Evolutionary conservation across 2,888 invertebrate species (phyloP), one percentile per base, ranked within the genome.

Genomic region (Parnassius apollo): DNA sequence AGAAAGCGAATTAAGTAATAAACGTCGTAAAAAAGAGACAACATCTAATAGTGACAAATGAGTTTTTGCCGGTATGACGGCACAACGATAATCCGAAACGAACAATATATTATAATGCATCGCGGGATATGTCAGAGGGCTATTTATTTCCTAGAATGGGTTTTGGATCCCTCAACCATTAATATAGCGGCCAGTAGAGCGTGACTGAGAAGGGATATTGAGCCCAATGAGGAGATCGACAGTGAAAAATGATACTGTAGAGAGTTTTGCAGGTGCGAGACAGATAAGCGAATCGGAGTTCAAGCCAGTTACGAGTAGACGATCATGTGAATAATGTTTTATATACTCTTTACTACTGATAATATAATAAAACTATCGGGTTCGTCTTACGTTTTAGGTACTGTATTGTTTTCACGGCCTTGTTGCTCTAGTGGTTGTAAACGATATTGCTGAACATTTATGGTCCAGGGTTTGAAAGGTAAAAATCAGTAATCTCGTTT

Each of bases 61-160:
- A 13, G 49, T n/a, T 13, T 49, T 50, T 42, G 42, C 9, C 25
- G 25, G 35, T 81, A 80, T 80, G 81, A 83, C 76, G 78, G 72
- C 71, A 78, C 25, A 51, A 9, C 49, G 76, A 77, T 82, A 81
- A 81, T 82, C 79, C 78, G 68, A 64, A 65, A 68, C 74, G 75
- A 78, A 80, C 82, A 76, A 85, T 88, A 86, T 85, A 86, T 90
- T 84, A 86, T 80, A 85, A 89, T 89, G 87, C 88, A 85, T 82
- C 83, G 81, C 66, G 75, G 81, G 82, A 86, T 82, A 83, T 75
- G 88, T 87, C 88, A 78, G 75, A 75, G 76, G 79, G 83, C 86
- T 86, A 86, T 88, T 86, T 88, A 87, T 88, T 84, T 83, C 75
- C 81, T 74, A 75, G 78, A 82, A 82, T 82, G 81, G 81, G 81